phyloP scores from a whole-genome alignment of 1,140 invertebrate species.

The Brachionus rubens region DNA sequence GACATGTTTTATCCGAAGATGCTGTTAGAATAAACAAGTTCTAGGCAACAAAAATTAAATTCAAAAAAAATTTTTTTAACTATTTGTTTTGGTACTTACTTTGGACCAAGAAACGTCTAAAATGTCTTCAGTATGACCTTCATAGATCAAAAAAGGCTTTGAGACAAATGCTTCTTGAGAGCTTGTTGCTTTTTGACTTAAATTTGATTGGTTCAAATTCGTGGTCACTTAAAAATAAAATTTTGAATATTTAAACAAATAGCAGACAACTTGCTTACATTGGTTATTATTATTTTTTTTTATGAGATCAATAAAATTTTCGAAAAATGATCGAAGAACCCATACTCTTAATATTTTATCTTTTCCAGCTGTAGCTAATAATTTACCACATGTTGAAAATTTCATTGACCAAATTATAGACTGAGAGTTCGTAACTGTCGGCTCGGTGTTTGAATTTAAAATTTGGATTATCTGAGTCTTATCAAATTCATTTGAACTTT shows the following conservation, averaged over 20 bases:
- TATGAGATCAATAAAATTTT: slow-evolving; percentile 82
- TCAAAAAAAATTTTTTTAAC: slow-evolving; percentile 47
- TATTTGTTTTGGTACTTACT: slow-evolving; percentile 52
- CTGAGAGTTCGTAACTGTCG: slow-evolving; percentile 52
- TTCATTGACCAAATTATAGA: slow-evolving; percentile 95
- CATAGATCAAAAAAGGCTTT: slow-evolving; percentile 86
- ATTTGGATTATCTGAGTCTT: slow-evolving; percentile 6
- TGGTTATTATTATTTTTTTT: slow-evolving; percentile 16
- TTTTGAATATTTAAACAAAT: too few relatives aligned
- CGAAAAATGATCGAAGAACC: slow-evolving; percentile 80
- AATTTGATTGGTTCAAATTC: slow-evolving; percentile 25
- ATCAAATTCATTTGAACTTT: neutral
- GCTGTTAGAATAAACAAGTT: slow-evolving; percentile 95
- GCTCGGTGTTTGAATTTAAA: neutral
- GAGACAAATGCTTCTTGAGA: slow-evolving; percentile 76
- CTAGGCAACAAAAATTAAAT: slow-evolving; percentile 54
- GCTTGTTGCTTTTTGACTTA: slow-evolving; percentile 51
- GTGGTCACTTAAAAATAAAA: too few relatives aligned
- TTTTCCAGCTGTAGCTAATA: slow-evolving; percentile 91
- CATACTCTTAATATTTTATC: slow-evolving; percentile 87
- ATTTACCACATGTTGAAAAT: slow-evolving; percentile 86
- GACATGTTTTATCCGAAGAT: slow-evolving; percentile 96
- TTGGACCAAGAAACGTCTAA: slow-evolving; percentile 96
- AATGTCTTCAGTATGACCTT: slow-evolving; percentile 90
- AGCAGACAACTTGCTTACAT: too few relatives aligned